Evolutionary conservation across 1,140 invertebrate species (phyloP), one percentile per base, ranked within the genome.

Genomic region (Asobara japonica): DNA sequence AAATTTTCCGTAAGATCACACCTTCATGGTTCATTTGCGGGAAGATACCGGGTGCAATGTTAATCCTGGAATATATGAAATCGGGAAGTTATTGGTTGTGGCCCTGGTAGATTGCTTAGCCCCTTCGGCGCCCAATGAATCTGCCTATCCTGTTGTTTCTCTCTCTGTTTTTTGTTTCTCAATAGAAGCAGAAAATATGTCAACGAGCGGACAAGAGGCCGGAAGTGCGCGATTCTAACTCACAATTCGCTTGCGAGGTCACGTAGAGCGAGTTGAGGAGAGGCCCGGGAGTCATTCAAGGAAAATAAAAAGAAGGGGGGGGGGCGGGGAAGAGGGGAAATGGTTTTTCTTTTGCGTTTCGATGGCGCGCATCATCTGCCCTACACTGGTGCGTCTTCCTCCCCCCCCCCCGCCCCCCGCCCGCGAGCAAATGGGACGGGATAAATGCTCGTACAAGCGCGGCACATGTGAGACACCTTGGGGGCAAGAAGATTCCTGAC

Each of bases 201-300:
- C 60, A 62, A 31, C n/a, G 60, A 62, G 29, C 13, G 68, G 22
- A 62, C 67, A 36, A 62, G n/a, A 38, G 69, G 20, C 60, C 69
- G 75, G 75, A 76, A 76, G 66, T 74, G 72, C 30, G 65, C 18
- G 48, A 71, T 45, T 48, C 48, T 77, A 82, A 84, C 79, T 79
- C 79, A 77, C 70, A 51, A 60, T 48, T 72, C 38, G 76, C n/a
- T 80, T 83, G 81, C 80, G 65, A 72, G 76, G 76, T 82, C 82
- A 84, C 82, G 83, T 80, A 69, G 31, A 30, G n/a, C n/a, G 60
- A 25, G 20, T n/a, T 1, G 67, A 51, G 29, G 33, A 31, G 29
- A 30, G 16, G 11, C 20, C 16, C 25, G 16, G 29, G 31, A 62
- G 25, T 60, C 22, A 27, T 29, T 27, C 1, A 60, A 60, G 18